Evolutionary conservation across 2,113 vertebrate species (phyloP), one percentile per base, ranked within the genome.

Genomic region (Amphilophus citrinellus): DNA sequence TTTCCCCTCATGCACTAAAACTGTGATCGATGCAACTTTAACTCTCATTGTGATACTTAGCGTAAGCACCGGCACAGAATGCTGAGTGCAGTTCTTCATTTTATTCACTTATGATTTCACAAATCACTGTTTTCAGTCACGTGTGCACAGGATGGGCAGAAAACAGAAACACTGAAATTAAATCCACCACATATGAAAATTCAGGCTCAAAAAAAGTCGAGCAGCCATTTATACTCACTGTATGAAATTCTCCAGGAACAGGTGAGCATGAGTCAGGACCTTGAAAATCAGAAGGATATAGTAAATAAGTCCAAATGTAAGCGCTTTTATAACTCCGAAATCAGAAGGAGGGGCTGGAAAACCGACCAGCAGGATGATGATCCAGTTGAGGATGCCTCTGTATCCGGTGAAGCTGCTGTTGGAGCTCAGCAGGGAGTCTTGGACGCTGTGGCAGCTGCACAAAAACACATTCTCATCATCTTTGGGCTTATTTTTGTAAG

Each of bases 341-440:
- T 0, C 1, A 73, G 10, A n/a, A 13, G 6, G 11, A 56, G 7
- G 66, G 63, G 57, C 50, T 32, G 44, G 53, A 35, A 57, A n/a
- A 42, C 89, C 62, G 85, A 94, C 94, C 90, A 95, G 86, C 24
- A 95, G 87, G 61, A 95, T 94, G 50, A 95, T 90, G 77, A 94
- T 92, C 94, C 94, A 95, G 90, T 94, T 95, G 60, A 94, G 91
- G 77, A 95, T 77, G 32, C 94, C 94, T 89, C 93, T 89, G 82
- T 95, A 95, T 77, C 88, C 35, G 0, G 92, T 91, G 87, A 95
- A 95, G 78, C 89, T 89, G 77, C 94, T 95, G 88, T 90, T 88
- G 61, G 94, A 95, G 83, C 93, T 94, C 79, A 95, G 76, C 76
- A 95, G 56, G 10, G 94, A 95, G 76, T 94, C 94, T 42, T 93